Conservation (phyloP, 1,140 invertebrate species). For the Microplitis mediator region DNA sequence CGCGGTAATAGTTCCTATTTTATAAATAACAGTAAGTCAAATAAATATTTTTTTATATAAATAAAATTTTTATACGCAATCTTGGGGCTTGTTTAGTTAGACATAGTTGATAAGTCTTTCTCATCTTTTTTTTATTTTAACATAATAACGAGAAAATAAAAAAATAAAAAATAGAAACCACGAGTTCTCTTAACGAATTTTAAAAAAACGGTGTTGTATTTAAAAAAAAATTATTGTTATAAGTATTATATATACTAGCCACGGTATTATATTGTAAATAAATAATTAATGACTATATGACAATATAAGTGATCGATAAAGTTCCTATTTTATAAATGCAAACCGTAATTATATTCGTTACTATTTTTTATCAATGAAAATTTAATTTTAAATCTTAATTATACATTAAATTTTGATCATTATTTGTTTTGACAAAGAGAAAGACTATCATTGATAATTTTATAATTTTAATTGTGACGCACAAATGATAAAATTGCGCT, state of each 20-base stretch:
- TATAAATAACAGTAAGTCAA: constrained; percentile 13
- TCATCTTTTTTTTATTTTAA: background rate
- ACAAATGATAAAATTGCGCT: constrained; percentile 17
- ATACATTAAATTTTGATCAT: background rate
- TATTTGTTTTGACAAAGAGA: background rate
- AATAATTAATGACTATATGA: constrained; percentile 33
- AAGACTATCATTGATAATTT: background rate
- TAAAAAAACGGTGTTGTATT: constrained; percentile 13
- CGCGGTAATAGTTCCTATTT: constrained; percentile 52
- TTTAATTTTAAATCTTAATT: background rate
- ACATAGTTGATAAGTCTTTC: constrained; percentile 12
- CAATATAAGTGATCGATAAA: constrained; percentile 54
- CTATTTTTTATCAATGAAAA: background rate
- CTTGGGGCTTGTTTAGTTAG: constrained; percentile 18
- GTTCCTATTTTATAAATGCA: constrained; percentile 59
- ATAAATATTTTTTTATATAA: constrained; percentile 44
- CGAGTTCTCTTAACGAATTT: background rate
- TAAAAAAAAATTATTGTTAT: constrained; percentile 48
- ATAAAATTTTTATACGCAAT: constrained; percentile 43
- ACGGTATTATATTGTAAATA: constrained; percentile 47
- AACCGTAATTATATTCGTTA: constrained; percentile 15
- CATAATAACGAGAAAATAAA: too few species aligned
- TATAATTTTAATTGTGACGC: constrained; percentile 16
- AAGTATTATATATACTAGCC: constrained; percentile 40
- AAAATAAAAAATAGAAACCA: too few species aligned